Percentiles rank a stretch among this genome's conserved stretches.
phyloP scores from a whole-genome alignment of 2,113 vertebrate genomes.

The Periophthalmus modestus region DNA sequence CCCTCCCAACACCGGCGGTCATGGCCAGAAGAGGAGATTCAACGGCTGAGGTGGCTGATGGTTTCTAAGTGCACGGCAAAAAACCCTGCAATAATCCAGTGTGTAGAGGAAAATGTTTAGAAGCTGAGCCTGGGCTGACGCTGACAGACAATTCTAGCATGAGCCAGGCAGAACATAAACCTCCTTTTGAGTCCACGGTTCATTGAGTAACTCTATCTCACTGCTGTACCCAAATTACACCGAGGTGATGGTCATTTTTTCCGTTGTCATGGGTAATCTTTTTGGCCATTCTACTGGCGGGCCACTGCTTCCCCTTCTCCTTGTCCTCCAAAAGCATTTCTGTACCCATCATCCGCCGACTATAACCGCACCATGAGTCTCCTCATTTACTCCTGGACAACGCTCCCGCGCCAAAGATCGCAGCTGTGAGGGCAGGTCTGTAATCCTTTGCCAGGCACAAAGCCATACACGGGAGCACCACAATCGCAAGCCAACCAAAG shows the following conservation, averaged over 20 bases:
- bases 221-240: constrained; percentile 7
- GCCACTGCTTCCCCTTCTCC: not conserved
- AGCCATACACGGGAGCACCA: not conserved
- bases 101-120: not conserved
- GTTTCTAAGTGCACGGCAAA: no score
- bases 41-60: no score
- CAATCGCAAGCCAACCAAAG: constrained; percentile 42
- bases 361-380: constrained; percentile 4
- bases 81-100: no score
- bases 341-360: constrained; percentile 2
- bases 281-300: not conserved
- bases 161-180: not conserved
- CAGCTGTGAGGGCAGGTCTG: not conserved
- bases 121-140: not conserved
- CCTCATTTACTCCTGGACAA: constrained; percentile 10
- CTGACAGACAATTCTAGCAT: not conserved
- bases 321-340: constrained; percentile 9
- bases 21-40: no score
- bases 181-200: not conserved
- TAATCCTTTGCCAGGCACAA: constrained; percentile 11
- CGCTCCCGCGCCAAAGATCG: not conserved
- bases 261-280: constrained; percentile 22
- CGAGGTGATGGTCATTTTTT: constrained; percentile 12
- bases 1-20: no score
- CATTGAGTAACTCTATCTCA: not conserved